Conservation (phyloP, 1,140 invertebrate genomes). For the Aphelinus certus region DNA sequence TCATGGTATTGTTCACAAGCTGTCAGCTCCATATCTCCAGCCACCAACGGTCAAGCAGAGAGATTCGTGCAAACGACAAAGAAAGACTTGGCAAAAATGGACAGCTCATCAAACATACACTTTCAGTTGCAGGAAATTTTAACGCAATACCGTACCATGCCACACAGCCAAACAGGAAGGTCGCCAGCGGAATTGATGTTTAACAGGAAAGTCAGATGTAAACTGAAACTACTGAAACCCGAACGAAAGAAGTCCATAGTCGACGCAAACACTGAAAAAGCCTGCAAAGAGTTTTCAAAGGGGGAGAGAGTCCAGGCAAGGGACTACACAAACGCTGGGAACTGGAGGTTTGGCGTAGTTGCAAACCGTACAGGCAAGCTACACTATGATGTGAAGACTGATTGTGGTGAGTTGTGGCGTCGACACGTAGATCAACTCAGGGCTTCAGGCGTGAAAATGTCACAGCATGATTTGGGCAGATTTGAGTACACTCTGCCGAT, state of each 20-base stretch:
- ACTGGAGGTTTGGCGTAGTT: too few relatives aligned
- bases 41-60: constrained; percentile 13
- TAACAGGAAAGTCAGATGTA: constrained; percentile 8
- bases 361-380: too few relatives aligned
- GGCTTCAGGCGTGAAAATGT: too few relatives aligned
- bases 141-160: constrained; percentile 36
- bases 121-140: constrained; percentile 41
- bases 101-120: not conserved
- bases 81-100: constrained; percentile 32
- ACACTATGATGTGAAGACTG: too few relatives aligned
- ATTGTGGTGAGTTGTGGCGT: too few relatives aligned
- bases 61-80: constrained; percentile 43
- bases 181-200: constrained; percentile 34
- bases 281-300: too few relatives aligned
- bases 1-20: not conserved
- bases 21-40: not conserved
- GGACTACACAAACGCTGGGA: too few relatives aligned
- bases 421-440: too few relatives aligned
- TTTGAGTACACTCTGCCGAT: too few relatives aligned
- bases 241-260: not conserved
- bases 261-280: not conserved
- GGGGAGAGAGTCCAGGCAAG: too few relatives aligned
- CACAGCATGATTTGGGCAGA: too few relatives aligned
- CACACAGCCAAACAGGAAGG: constrained; percentile 34
- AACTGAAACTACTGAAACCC: constrained; percentile 31